These are phyloP conservation scores for Heliangelus exortis DNA, from an alignment of 2,797 vertebrate species.

Conservation along the genomic window DNA sequence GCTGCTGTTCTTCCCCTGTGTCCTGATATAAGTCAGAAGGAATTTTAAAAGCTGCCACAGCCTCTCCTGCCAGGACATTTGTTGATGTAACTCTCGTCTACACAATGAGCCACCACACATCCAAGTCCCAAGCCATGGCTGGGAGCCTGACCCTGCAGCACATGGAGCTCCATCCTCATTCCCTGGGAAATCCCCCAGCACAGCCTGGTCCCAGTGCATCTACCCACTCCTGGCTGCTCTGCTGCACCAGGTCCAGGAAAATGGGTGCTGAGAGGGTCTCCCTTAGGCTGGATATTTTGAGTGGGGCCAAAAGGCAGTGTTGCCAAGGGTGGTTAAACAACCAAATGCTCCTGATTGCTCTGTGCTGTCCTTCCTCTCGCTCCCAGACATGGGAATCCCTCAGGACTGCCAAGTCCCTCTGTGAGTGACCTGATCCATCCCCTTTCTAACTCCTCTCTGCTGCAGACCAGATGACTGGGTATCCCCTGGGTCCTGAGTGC, in stretches of 20 bases:
- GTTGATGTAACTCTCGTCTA: neutral
- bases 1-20: neutral
- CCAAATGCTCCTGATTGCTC: neutral
- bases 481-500: neutral
- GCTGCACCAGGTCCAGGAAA: neutral
- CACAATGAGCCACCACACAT: neutral
- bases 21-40: conserved; percentile 20
- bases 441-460: neutral
- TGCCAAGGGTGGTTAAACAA: neutral
- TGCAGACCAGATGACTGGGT: neutral
- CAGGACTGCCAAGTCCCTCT: neutral
- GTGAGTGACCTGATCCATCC: neutral
- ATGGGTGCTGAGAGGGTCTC: neutral
- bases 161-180: neutral
- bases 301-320: neutral
- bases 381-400: neutral
- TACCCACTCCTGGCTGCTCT: neutral
- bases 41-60: neutral
- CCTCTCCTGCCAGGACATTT: neutral
- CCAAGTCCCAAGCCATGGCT: neutral
- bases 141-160: rapidly evolving
- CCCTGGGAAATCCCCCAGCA: neutral
- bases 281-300: rapidly evolving
- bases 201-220: neutral
- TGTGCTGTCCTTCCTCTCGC: neutral